Evolutionary conservation across 2,888 invertebrate genomes (phyloP), one percentile per base, ranked within the genome.

Genomic region (Ochlodes sylvanus): DNA sequence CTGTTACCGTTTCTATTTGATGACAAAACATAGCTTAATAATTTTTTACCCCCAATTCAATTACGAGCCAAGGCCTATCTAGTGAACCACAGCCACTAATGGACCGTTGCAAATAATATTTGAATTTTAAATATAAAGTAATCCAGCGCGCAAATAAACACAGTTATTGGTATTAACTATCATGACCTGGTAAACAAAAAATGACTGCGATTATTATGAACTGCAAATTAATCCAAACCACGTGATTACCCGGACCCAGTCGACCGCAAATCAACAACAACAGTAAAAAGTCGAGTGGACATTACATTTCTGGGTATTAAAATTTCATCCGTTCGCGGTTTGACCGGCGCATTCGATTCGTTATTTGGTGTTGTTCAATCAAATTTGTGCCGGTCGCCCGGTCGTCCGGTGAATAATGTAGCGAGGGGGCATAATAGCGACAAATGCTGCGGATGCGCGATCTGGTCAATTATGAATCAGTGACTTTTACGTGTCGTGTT

Each of bases 151-250:
- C 9, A 38, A 52, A 27, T 54, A n/a, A n/a, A 32, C 54, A 54
- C 6, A 54, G 12, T 19, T 19, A 52, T 52, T 52, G 12, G 14
- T 52, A 19, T 52, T 27, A 52, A 27, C 14, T 27, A 27, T 6
- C 2, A 52, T 14, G 52, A 14, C 52, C 50, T 17, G 14, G 21
- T 17, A 12, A 55, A 34, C 17, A 15, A 5, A 10, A 55, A 10
- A 15, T 7, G 52, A 34, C 55, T 34, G 34, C 34, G 55, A 34
- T 34, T 55, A 55, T 55, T 55, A 55, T 55, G 15, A 34, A 55
- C n/a, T 55, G 9, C 55, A 55, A 55, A 55, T 34, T 34, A 55
- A 55, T 34, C 15, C 55, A 32, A 34, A 34, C 55, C 55, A 17
- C 55, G 17, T 9, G 34, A 55, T 55, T 55, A 32, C 54, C 54